Conservation (phyloP, 2,888 invertebrate genomes). For the Elysia crispata region DNA sequence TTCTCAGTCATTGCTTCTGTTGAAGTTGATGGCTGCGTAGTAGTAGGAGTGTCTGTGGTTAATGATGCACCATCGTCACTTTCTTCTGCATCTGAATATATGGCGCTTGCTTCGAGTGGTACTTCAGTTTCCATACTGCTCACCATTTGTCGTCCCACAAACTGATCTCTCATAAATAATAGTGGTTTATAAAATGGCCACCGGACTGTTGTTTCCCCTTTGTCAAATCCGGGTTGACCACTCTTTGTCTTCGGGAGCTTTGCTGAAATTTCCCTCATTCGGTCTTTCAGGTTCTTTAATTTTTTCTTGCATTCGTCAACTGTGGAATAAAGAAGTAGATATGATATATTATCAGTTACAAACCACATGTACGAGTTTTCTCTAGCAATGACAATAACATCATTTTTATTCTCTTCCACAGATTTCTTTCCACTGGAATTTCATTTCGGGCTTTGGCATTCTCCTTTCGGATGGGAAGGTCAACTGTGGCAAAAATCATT, state of each 20-base stretch:
- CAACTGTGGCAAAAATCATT: too few species aligned
- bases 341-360: not conserved
- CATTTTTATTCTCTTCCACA: constrained; percentile 1
- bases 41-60: not conserved
- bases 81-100: not conserved
- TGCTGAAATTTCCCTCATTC: constrained; percentile 18
- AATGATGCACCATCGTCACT: constrained; percentile 1
- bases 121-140: not conserved
- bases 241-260: constrained; percentile 26
- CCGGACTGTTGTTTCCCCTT: constrained; percentile 1
- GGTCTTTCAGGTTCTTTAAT: constrained; percentile 30
- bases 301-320: constrained; percentile 23
- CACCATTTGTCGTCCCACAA: constrained; percentile 14
- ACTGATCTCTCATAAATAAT: constrained; percentile 17
- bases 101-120: not conserved
- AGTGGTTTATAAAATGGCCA: constrained; percentile 25
- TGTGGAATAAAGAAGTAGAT: not conserved
- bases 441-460: not conserved
- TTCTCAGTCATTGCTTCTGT: not conserved
- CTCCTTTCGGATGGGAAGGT: not conserved
- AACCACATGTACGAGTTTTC: too few species aligned
- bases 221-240: constrained; percentile 30
- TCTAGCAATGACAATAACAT: too few species aligned
- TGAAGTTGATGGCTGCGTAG: not conserved
- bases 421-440: not conserved